phyloP scores from a whole-genome alignment of 1,140 invertebrate species.

The Drosophila bocqueti region DNA sequence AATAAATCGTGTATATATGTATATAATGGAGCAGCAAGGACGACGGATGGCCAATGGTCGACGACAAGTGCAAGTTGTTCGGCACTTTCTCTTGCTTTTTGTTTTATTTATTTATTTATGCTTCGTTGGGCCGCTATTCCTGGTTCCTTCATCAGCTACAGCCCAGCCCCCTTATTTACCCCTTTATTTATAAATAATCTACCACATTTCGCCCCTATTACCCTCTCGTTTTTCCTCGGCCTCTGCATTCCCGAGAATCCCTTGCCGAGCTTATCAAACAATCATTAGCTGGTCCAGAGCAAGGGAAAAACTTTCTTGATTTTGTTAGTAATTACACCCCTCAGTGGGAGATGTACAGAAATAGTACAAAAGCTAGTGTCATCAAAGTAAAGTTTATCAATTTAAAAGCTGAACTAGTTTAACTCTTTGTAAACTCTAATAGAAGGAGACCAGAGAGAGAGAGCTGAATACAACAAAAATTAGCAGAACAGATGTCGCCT shows the following conservation, averaged over 20 bases:
- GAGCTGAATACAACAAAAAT: no score
- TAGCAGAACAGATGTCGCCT: not conserved
- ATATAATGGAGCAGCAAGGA: conserved; percentile 27
- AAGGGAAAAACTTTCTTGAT: conserved; percentile 66
- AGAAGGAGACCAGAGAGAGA: conserved; percentile 4
- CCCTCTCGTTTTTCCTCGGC: conserved; percentile 9
- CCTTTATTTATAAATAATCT: conserved; percentile 39
- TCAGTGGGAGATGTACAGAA: conserved; percentile 1
- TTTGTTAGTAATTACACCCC: conserved; percentile 45
- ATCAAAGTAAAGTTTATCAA: conserved; percentile 33
- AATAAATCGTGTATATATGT: conserved; percentile 14
- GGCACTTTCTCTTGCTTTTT: conserved; percentile 55
- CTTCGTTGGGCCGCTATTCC: conserved; percentile 40
- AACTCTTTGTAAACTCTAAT: conserved; percentile 17
- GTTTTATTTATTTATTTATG: conserved; percentile 66
- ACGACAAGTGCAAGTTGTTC: conserved; percentile 57
- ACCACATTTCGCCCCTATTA: conserved; percentile 11
- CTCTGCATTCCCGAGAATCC: not conserved
- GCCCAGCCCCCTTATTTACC: conserved; percentile 19
- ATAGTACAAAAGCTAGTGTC: conserved; percentile 24
- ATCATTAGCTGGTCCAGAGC: conserved; percentile 67
- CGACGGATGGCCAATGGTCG: conserved; percentile 39
- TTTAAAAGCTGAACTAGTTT: conserved; percentile 35
- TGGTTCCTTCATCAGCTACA: conserved; percentile 16
- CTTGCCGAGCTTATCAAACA: conserved; percentile 64